Conservation (phyloP, 2,113 vertebrate genomes). For the Xenopus laevis region DNA sequence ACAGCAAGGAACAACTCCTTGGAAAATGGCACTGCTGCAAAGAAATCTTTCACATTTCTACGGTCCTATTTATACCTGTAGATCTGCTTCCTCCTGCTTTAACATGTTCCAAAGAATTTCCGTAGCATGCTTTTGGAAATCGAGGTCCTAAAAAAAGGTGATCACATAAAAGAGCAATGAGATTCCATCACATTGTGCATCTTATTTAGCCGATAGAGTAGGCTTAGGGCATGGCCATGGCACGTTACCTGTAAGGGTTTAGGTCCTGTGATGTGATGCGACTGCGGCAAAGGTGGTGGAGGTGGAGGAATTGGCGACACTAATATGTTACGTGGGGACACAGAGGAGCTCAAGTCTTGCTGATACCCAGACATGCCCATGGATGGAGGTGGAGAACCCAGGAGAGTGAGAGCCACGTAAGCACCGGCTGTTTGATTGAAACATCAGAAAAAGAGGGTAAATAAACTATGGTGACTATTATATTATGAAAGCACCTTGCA, state of each 20-base stretch:
- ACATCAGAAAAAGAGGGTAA: too few species aligned
- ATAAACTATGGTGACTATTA: too few species aligned
- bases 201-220: too few species aligned
- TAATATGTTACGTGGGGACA: slow-evolving; percentile 55
- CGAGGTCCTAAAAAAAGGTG: slow-evolving; percentile 67
- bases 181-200: background rate
- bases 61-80: slow-evolving; percentile 73
- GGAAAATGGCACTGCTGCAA: too few species aligned
- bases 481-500: too few species aligned
- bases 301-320: slow-evolving; percentile 66
- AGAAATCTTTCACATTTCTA: too few species aligned
- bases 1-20: too few species aligned
- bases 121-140: slow-evolving; percentile 84
- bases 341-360: slow-evolving; percentile 50
- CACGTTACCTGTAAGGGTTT: slow-evolving; percentile 77
- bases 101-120: slow-evolving; percentile 91
- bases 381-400: slow-evolving; percentile 71
- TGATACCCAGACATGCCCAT: slow-evolving; percentile 49
- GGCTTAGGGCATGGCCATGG: background rate
- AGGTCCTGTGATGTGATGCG: slow-evolving; percentile 82
- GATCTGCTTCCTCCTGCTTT: slow-evolving; percentile 85
- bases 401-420: slow-evolving; percentile 84
- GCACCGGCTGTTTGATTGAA: slow-evolving; percentile 68
- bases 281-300: slow-evolving; percentile 60
- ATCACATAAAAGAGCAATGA: slow-evolving; percentile 18